These are phyloP conservation scores for Labeo catla DNA, from an alignment of 2,113 vertebrate genomes.

Conservation along the genomic window DNA sequence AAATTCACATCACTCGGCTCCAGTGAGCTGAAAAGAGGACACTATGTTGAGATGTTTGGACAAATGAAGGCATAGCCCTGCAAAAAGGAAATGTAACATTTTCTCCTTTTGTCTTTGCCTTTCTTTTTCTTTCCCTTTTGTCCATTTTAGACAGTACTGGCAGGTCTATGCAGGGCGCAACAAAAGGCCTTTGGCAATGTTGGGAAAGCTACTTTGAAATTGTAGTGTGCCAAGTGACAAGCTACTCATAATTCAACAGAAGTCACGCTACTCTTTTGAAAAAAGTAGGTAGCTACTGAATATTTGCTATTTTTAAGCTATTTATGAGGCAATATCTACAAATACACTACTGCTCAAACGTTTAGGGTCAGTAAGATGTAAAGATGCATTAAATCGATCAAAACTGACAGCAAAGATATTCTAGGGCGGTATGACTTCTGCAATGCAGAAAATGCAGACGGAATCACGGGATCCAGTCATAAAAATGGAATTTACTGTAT, in stretches of 20 bases:
- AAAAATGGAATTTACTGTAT: too few relatives aligned
- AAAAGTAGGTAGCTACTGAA: background rate
- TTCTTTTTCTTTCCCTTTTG: background rate
- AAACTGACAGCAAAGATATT: background rate
- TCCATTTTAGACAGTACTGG: background rate
- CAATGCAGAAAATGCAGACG: too few relatives aligned
- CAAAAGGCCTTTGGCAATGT: background rate
- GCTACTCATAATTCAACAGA: background rate
- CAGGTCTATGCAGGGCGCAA: background rate
- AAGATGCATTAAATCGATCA: background rate
- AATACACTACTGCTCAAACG: background rate
- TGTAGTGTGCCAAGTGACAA: background rate
- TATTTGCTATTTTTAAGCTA: too few relatives aligned
- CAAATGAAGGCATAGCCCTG: background rate
- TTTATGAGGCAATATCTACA: background rate
- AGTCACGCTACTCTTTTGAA: background rate
- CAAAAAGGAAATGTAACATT: background rate
- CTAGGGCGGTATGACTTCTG: too few relatives aligned
- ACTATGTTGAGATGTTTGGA: background rate
- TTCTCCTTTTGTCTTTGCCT: background rate
- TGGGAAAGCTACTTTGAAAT: background rate
- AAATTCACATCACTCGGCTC: slow-evolving; percentile 47
- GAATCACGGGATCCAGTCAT: too few relatives aligned
- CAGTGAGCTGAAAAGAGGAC: slow-evolving; percentile 32
- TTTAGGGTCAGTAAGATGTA: background rate